Evolutionary conservation across 2,888 invertebrate species (phyloP).

Genomic region (Scrobipalpa costella): DNA sequence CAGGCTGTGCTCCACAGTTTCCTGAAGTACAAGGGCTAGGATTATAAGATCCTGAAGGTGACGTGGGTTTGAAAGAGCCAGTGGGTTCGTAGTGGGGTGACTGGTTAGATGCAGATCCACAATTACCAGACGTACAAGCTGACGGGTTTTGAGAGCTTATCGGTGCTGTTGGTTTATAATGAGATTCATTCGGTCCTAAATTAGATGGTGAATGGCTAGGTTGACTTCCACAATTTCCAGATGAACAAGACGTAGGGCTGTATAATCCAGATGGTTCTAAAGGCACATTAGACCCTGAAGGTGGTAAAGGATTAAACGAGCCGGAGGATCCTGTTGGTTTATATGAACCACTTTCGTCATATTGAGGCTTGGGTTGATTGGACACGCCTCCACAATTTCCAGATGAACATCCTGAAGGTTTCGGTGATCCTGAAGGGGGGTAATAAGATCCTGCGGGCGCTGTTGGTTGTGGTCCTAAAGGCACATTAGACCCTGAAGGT

Average conservation of each 20-base stretch:
- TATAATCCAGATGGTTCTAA: slow-evolving; percentile 18
- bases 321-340: slow-evolving; percentile 20
- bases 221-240: slow-evolving; percentile 31
- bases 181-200: slow-evolving; percentile 19
- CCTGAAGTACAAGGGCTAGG: slow-evolving; percentile 23
- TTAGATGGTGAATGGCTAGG: slow-evolving; percentile 22
- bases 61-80: slow-evolving; percentile 20
- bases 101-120: slow-evolving; percentile 25
- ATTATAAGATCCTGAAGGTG: slow-evolving; percentile 22
- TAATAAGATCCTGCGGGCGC: background rate
- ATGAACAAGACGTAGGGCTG: slow-evolving; percentile 22
- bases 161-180: slow-evolving; percentile 1
- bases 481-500: slow-evolving; percentile 19
- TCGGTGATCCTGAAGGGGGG: background rate
- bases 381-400: slow-evolving; percentile 31
- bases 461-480: background rate
- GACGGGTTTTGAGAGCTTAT: background rate
- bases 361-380: slow-evolving; percentile 18
- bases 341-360: slow-evolving; percentile 23
- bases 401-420: slow-evolving; percentile 24
- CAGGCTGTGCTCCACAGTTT: slow-evolving; percentile 35
- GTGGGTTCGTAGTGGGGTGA: slow-evolving; percentile 11
- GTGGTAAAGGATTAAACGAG: slow-evolving; percentile 8
- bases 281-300: slow-evolving; percentile 17
- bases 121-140: slow-evolving; percentile 31